These are phyloP conservation scores for Cossypha heuglini DNA, from an alignment of 2,797 vertebrate species.

Conservation along the genomic window DNA sequence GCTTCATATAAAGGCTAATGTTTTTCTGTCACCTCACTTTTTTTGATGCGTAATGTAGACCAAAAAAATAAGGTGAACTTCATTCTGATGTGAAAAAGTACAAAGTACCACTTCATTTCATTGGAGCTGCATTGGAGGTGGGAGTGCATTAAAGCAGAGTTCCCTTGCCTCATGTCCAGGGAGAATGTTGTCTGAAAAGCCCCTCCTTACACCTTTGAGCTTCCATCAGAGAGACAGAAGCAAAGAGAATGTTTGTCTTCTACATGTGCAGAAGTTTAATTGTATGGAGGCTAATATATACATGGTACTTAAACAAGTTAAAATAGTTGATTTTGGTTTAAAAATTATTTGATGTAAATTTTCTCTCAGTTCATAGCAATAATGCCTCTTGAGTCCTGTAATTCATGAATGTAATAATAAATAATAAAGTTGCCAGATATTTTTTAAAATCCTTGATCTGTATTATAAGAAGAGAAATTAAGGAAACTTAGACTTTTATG, in stretches of 20 bases:
- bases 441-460: neutral
- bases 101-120: neutral
- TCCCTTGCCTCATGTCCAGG: neutral
- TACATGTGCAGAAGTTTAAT: neutral
- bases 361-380: neutral
- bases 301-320: neutral
- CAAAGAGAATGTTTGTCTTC: neutral
- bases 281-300: neutral
- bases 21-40: neutral
- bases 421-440: neutral
- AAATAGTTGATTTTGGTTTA: neutral
- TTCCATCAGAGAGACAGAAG: neutral
- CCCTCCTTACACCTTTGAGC: neutral
- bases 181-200: neutral
- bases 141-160: neutral
- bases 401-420: neutral
- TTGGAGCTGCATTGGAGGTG: neutral
- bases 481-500: neutral
- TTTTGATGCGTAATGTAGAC: neutral
- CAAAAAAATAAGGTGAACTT: neutral
- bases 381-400: neutral
- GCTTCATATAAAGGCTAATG: neutral
- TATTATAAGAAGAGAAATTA: neutral
- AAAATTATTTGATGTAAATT: neutral
- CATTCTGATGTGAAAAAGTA: neutral